Evolutionary conservation across 2,888 invertebrate genomes (phyloP).

Genomic region (Xylocampa areola): DNA sequence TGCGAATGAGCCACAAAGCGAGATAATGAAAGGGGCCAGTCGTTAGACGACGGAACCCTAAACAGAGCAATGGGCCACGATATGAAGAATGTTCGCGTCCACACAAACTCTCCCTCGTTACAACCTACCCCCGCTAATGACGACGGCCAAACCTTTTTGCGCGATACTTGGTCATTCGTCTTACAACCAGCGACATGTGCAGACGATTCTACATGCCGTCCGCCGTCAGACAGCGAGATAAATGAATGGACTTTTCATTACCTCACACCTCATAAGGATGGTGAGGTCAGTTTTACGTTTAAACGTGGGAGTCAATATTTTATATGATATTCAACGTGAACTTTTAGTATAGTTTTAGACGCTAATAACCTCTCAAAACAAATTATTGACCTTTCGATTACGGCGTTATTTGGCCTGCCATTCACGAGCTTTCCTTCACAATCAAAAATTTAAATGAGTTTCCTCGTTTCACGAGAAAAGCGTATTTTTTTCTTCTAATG

Average conservation of each 20-base stretch:
- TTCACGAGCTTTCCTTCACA: slow-evolving; percentile 76
- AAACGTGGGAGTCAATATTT: slow-evolving; percentile 1
- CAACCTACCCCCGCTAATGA: slow-evolving; percentile 82
- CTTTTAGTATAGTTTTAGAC: slow-evolving; percentile 36
- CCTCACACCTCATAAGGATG: slow-evolving; percentile 46
- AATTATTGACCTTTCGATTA: slow-evolving; percentile 78
- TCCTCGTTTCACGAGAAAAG: slow-evolving; percentile 75
- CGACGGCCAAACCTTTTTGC: slow-evolving; percentile 82
- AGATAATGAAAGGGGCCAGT: slow-evolving; percentile 77
- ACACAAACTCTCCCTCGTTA: slow-evolving; percentile 79
- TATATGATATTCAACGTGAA: neutral
- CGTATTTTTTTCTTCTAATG: slow-evolving; percentile 82
- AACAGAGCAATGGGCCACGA: slow-evolving; percentile 77
- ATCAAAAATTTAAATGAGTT: slow-evolving; percentile 88
- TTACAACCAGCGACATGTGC: slow-evolving; percentile 78
- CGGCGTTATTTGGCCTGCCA: slow-evolving; percentile 69
- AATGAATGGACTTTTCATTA: slow-evolving; percentile 65
- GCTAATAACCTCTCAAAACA: slow-evolving; percentile 62
- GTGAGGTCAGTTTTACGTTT: slow-evolving; percentile 47
- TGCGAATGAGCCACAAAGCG: slow-evolving; percentile 71
- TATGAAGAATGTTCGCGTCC: slow-evolving; percentile 81
- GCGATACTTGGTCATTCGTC: slow-evolving; percentile 83
- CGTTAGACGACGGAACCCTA: slow-evolving; percentile 74
- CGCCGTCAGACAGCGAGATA: slow-evolving; percentile 67
- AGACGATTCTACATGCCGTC: slow-evolving; percentile 69